Base-by-base conservation (phyloP, 2,888 invertebrate species). In the Kryphioiulus occultus region DNA sequence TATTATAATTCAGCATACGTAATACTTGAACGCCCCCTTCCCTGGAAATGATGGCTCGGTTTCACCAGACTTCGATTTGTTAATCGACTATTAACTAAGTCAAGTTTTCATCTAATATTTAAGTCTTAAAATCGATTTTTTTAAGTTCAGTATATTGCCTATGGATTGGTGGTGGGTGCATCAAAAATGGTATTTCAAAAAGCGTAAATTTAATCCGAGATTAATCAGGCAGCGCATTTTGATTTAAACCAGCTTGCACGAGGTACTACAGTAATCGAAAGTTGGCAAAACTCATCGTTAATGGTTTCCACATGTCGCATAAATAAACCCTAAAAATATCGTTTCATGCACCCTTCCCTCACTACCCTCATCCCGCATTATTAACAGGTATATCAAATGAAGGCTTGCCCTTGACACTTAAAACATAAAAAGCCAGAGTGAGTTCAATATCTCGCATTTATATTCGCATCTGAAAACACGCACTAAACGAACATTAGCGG, bases 291-390 rank as follows among this genome's bases (percentile, higher is more conserved):
- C 15, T 59, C n/a, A 22, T 59, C n/a, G n/a, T n/a, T 59, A n/a
- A 59, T 59, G n/a, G 9, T 59, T 47, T 3, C 0, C 2, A 59
- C 2, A 59, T 22, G 19, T 7, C 59, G 19, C 15, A 59, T n/a
- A n/a, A 47, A 47, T 47, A 47, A 47, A 47, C 47, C 4, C 17
- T 17, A 47, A 47, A 47, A 17, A 47, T 47, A 47, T 15, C 17
- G 1, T 15, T 2, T 47, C 59, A 19, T n/a, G 4, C 19, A 47
- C 15, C 19, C n/a, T 59, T 59, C n/a, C 59, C n/a, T 59, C 59
- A n/a, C n/a, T 59, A 59, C 59, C 59, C 59, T 59, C 59, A 59
- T 59, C 59, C 59, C 59, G 59, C 59, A 59, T 59, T 59, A 59
- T 59, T 59, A 59, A 59, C n/a, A 59, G 59, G 59, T 9, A 59